Base-by-base conservation (phyloP, 2,113 vertebrate species). In the Spea multiplicata region DNA sequence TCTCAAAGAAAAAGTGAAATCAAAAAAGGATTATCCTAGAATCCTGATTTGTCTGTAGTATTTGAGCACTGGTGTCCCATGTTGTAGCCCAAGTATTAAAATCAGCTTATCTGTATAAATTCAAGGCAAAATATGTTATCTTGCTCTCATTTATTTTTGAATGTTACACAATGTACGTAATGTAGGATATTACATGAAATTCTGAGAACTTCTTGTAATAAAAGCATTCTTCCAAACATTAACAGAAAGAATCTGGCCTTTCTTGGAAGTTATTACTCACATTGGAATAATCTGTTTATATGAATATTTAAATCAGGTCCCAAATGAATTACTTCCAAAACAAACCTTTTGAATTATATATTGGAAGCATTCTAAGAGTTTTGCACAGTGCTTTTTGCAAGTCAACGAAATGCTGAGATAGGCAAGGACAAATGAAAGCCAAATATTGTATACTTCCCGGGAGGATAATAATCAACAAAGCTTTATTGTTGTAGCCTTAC, bases 251-350 rank as follows among this genome's bases (percentile, higher is more conserved):
- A 73, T 73, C 76, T 79, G 76, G 72, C 76, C 76, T 79, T 79
- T 79, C 76, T 79, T 79, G 70, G 76, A 79, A 73, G 59, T 72
- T 79, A 79, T 79, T 72, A 79, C 69, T 73, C 73, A 66, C 76
- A 66, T 66, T 79, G 76, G 76, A 72, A 79, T 73, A 79, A 79
- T 79, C 76, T 79, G 59, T 61, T 66, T 79, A 64, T 79, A 73
- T 79, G 76, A 79, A 79, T 79, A 73, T 79, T 79, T 79, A 79
- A 79, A 79, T 79, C 70, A 55, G 62, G 76, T 79, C 69, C 69
- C 76, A 10, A 66, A 52, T 65, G 76, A 72, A 72, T 78, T 72
- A 57, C 48, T 72, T 65, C 76, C 69, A 79, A 79, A 79, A 79
- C 73, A 79, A 79, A 79, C 73, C 76, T 79, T 79, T 73, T 73